Evolutionary conservation across 2,797 vertebrate genomes (phyloP).

Genomic region (Etheostoma perlongum): DNA sequence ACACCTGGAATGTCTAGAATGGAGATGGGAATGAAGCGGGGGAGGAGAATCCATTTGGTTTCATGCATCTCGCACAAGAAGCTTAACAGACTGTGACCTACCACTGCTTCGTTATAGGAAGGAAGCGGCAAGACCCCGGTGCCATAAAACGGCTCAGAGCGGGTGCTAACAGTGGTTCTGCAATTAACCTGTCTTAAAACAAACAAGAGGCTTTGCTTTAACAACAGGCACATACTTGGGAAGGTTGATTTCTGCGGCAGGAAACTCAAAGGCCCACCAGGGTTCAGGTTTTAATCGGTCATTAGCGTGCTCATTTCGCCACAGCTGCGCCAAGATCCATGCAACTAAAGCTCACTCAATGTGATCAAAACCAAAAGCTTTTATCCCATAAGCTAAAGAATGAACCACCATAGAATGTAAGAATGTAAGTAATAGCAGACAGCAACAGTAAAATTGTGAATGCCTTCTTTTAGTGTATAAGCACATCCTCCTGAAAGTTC

Average conservation of each 20-base stretch:
- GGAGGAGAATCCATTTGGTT: conserved; percentile 67
- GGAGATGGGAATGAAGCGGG: conserved; percentile 52
- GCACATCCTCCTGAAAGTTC: conserved; percentile 64
- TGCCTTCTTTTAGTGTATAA: conserved; percentile 51
- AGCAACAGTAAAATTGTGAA: conserved; percentile 57
- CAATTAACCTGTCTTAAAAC: conserved; percentile 84
- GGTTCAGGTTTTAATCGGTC: conserved; percentile 75
- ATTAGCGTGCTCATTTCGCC: conserved; percentile 73
- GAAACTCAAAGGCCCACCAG: conserved; percentile 69
- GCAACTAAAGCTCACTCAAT: conserved; percentile 43
- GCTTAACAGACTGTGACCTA: conserved; percentile 82
- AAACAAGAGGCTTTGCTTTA: conserved; percentile 77
- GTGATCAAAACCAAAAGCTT: conserved; percentile 55
- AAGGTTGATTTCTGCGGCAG: conserved; percentile 65
- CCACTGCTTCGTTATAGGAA: conserved; percentile 70
- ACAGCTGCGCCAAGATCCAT: conserved; percentile 65
- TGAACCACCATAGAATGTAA: conserved; percentile 27
- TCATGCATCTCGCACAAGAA: conserved; percentile 71
- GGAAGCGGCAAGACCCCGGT: conserved; percentile 65
- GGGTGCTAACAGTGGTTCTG: conserved; percentile 71
- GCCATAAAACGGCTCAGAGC: conserved; percentile 73
- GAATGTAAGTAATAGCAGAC: conserved; percentile 54
- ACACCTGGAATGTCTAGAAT: conserved; percentile 79
- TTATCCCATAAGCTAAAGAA: conserved; percentile 37
- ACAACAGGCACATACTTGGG: conserved; percentile 72